Base-by-base conservation (phyloP, 2,888 invertebrate genomes). In the Synanthedon andrenaeformis region DNA sequence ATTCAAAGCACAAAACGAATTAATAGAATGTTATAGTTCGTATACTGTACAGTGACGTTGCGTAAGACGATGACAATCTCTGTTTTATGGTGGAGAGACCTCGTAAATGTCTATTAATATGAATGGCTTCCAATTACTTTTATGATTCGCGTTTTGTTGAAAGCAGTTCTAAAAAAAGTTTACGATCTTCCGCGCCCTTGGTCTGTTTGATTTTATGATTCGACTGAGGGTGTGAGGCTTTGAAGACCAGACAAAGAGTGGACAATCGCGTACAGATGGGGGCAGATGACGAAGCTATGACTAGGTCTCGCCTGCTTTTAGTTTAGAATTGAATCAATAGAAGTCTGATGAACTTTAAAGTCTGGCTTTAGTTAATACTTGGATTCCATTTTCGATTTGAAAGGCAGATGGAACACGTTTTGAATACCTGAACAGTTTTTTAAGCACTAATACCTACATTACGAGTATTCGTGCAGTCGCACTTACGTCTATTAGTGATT, bases 101-200 rank as follows among this genome's bases (percentile, higher is more conserved):
- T 86, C 85, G 82, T 88, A 88, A 88, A 87, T 74, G 87, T 87
- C 88, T 86, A 86, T 87, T 88, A 87, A 88, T 88, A 87, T 86
- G 87, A 88, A 88, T 88, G 82, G 85, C 77, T 76, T 77, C 81
- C 87, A 88, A 88, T 88, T 88, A 88, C 79, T 82, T 88, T 88
- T 88, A 88, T 76, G 84, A 82, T 82, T 80, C 76, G 83, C 84
- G 76, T 87, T 87, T 86, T 86, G 85, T 85, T 69, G 74, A 74
- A 77, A 81, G 80, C 72, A 63, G 76, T 69, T 76, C 79, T 81
- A 76, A 84, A 86, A 76, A 85, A 87, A 82, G 62, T 88, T 88
- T 87, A 88, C 81, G 87, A 86, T 72, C 72, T 65, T 70, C 62
- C 65, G 70, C 72, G 73, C 81, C 82, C 79, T 76, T 76, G 74